These are phyloP conservation scores for Eurystomus glaucurus DNA, from an alignment of 2,797 vertebrate genomes.

Conservation along the genomic window DNA sequence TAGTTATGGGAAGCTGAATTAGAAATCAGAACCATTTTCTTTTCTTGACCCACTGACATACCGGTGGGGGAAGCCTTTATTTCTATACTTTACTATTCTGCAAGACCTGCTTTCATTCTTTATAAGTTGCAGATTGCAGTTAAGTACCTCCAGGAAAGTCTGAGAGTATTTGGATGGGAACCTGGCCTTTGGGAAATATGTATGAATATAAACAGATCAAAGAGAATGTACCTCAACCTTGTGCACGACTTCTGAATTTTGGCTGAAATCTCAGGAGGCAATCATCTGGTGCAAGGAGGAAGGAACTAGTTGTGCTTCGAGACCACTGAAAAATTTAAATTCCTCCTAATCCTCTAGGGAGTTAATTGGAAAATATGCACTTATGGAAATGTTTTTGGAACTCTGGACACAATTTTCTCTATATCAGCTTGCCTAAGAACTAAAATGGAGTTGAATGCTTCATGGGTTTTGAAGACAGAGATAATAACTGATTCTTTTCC, in stretches of 20 bases:
- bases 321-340: background rate
- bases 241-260: background rate
- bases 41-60: background rate
- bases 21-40: background rate
- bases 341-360: background rate
- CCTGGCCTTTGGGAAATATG: conserved; percentile 29
- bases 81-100: background rate
- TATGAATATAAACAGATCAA: conserved; percentile 25
- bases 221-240: conserved; percentile 18
- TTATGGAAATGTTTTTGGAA: background rate
- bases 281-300: background rate
- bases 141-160: background rate
- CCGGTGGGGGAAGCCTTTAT: background rate
- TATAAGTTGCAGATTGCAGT: background rate
- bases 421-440: background rate
- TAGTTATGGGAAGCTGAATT: background rate
- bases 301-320: background rate
- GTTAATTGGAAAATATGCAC: background rate
- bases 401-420: background rate
- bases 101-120: background rate
- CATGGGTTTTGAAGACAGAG: background rate
- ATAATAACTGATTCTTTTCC: background rate
- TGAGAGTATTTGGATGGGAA: background rate
- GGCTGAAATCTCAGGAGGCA: background rate
- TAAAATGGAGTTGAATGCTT: background rate